Evolutionary conservation across 2,888 invertebrate species (phyloP), one percentile per base, ranked within the genome.

Genomic region (Andrena bicolor): DNA sequence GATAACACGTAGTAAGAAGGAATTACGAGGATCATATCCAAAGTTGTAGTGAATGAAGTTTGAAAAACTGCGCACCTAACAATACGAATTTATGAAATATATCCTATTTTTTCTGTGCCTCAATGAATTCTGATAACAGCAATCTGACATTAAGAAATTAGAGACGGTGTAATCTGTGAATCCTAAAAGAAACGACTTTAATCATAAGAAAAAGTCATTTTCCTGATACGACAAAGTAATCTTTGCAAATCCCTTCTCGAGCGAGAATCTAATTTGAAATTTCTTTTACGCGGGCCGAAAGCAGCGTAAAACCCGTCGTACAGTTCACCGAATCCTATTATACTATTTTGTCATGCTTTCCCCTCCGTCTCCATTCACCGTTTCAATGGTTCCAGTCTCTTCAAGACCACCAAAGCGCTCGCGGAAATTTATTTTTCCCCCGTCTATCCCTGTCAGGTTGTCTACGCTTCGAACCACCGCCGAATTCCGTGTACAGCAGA

Each of bases 341-440:
- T 73, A 58, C 60, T 8, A 26, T 48, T 79, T 76, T 28, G 23
- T n/a, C 66, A 28, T 75, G 74, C 69, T 20, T 58, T 56, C 6
- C 32, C 16, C 49, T n/a, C 48, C 30, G 32, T 61, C 51, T 66
- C 41, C 51, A 61, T 60, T 76, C 60, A 20, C 48, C 58, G 16
- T 66, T 35, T 32, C 48, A 41, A 48, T 13, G 16, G 30, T 35
- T n/a, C 13, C 68, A 66, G 66, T 61, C 26, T 41, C 26, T 32
- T 2, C 2, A 80, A 56, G 51, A 68, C 66, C 8, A 35, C 80
- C 63, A 68, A 61, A 68, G 41, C n/a, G 63, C 5, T 16, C 2
- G 23, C 28, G 58, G 72, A 72, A 72, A 73, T 82, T 58, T 61
- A 76, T 76, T 49, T 77, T 64, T 26, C 32, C 35, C 23, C 23